phyloP scores from a whole-genome alignment of 1,140 invertebrate species.

The Penaeus indicus region DNA sequence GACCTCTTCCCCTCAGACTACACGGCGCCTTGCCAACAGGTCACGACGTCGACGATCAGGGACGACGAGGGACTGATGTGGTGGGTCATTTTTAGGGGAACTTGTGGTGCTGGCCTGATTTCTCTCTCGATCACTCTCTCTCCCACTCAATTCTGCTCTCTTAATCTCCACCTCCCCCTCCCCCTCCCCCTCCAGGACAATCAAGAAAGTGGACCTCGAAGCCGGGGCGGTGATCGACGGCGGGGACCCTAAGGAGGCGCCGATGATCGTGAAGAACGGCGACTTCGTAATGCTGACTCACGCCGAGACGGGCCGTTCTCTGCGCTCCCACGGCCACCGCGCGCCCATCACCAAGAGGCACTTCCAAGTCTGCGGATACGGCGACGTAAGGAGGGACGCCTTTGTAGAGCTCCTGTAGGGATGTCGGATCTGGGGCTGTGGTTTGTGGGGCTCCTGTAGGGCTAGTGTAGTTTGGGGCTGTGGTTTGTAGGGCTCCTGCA shows the following conservation, averaged over 20 bases:
- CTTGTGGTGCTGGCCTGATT: too few species aligned
- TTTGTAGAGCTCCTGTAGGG: too few species aligned
- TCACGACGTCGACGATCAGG: conserved; percentile 37
- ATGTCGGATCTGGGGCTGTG: too few species aligned
- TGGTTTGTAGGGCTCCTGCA: too few species aligned
- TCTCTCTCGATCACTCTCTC: background rate
- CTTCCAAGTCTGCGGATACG: conserved; percentile 65
- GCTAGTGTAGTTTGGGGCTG: too few species aligned
- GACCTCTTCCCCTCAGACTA: conserved; percentile 58
- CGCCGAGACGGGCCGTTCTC: conserved; percentile 49
- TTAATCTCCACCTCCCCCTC: too few species aligned
- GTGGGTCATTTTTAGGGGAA: background rate
- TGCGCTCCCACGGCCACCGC: conserved; percentile 56
- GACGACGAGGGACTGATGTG: conserved; percentile 52
- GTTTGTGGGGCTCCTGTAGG: too few species aligned
- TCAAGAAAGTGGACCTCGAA: conserved; percentile 42
- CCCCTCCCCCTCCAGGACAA: background rate
- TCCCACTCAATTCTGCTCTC: too few species aligned
- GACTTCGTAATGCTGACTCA: conserved; percentile 63
- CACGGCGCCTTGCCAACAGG: conserved; percentile 62
- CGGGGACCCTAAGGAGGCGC: background rate
- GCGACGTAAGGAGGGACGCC: conserved; percentile 52
- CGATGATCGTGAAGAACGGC: conserved; percentile 54
- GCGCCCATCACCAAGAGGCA: conserved; percentile 57
- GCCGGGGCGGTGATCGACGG: conserved; percentile 46